These are phyloP conservation scores for Drosophila birchii DNA, from an alignment of 2,888 invertebrate genomes.

Conservation along the genomic window DNA sequence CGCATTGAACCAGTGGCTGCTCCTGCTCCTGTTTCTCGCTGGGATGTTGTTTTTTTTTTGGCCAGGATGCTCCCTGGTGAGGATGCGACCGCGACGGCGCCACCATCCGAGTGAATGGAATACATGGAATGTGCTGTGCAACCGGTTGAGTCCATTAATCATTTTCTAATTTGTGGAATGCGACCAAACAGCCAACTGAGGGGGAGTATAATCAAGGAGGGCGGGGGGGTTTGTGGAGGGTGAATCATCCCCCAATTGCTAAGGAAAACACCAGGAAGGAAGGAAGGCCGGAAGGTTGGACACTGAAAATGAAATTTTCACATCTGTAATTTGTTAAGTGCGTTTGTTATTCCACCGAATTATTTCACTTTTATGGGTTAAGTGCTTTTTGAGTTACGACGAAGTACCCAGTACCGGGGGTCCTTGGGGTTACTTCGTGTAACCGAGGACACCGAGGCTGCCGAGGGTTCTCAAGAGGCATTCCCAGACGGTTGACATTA, in stretches of 20 bases:
- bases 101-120: constrained; percentile 25
- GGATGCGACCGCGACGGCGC: constrained; percentile 65
- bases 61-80: constrained; percentile 42
- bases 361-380: constrained; percentile 81
- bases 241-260: constrained; percentile 14
- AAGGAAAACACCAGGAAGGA: background rate
- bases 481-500: constrained; percentile 62
- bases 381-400: constrained; percentile 74
- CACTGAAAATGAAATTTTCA: constrained; percentile 83
- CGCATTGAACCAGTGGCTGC: constrained; percentile 61
- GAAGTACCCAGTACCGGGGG: constrained; percentile 12
- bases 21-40: constrained; percentile 11
- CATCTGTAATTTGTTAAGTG: constrained; percentile 85
- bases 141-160: constrained; percentile 85
- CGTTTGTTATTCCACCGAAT: constrained; percentile 81
- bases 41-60: constrained; percentile 10
- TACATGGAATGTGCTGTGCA: constrained; percentile 57
- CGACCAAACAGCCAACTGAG: constrained; percentile 53
- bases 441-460: background rate
- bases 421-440: constrained; percentile 22
- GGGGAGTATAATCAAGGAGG: background rate
- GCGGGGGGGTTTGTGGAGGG: background rate
- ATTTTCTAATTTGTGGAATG: constrained; percentile 85
- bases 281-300: constrained; percentile 32
- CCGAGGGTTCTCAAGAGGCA: constrained; percentile 4